Percentiles rank a stretch among this genome's conserved stretches.
Evolutionary conservation across 2,113 vertebrate genomes (phyloP).

Genomic region (Anoplopoma fimbria): DNA sequence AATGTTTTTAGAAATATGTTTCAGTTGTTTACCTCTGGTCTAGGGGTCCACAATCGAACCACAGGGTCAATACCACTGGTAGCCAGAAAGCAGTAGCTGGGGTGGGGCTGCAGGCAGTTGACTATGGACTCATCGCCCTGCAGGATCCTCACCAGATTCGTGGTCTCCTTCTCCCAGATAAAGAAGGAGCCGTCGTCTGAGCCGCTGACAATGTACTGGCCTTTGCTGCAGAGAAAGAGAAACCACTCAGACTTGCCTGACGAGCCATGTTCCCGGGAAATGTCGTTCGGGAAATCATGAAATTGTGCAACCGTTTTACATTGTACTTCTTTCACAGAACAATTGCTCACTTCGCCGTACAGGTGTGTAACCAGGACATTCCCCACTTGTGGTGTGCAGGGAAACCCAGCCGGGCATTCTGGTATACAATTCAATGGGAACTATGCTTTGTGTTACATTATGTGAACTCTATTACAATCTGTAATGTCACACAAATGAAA

Average conservation of each 20-base stretch:
- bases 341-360: neutral
- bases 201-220: slow-evolving; percentile 97
- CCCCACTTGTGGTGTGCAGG: neutral
- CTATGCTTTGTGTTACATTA: neutral
- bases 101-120: slow-evolving; percentile 98
- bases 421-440: neutral
- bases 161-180: slow-evolving; percentile 99
- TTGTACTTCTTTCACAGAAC: neutral
- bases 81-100: slow-evolving; percentile 98
- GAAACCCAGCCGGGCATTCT: neutral
- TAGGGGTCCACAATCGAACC: slow-evolving; percentile 95
- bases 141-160: slow-evolving; percentile 95
- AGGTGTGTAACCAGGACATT: neutral
- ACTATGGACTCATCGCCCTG: slow-evolving; percentile 99
- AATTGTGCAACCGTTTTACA: neutral
- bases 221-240: slow-evolving; percentile 86
- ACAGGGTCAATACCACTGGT: slow-evolving; percentile 98
- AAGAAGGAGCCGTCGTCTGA: slow-evolving; percentile 99
- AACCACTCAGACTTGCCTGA: slow-evolving; percentile 14
- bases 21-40: slow-evolving; percentile 90
- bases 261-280: neutral
- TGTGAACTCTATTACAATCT: neutral
- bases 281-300: neutral
- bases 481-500: too few relatives aligned
- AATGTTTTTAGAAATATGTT: neutral